These are phyloP conservation scores for Torymus tubicola DNA, from an alignment of 2,888 invertebrate genomes.

Conservation along the genomic window DNA sequence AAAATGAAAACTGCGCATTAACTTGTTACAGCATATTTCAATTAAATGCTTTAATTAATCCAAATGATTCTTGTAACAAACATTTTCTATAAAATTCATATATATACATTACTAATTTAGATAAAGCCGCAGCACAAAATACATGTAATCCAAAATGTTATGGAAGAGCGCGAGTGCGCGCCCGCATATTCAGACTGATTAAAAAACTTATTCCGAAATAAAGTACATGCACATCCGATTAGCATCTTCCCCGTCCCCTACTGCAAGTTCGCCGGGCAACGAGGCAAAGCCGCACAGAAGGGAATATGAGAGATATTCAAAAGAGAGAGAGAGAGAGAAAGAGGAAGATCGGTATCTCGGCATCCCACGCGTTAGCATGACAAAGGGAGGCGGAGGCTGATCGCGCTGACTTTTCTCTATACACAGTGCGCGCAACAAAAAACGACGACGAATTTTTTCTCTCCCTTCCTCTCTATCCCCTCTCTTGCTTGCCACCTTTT, in stretches of 20 bases:
- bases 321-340: no score
- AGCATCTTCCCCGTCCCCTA: no score
- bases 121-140: no score
- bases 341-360: constrained; percentile 28
- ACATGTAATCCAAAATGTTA: not conserved
- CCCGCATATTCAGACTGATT: not conserved
- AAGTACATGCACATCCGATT: not conserved
- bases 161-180: no score
- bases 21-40: no score
- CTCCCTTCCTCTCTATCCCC: not conserved
- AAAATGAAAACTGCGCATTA: no score
- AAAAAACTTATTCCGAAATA: not conserved
- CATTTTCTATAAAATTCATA: no score
- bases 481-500: not conserved
- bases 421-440: not conserved
- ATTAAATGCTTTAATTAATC: no score
- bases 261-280: not conserved
- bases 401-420: not conserved
- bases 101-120: no score
- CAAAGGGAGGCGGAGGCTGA: constrained; percentile 28
- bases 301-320: constrained; percentile 20
- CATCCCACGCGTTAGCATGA: constrained; percentile 43
- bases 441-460: constrained; percentile 17
- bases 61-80: no score
- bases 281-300: not conserved